Conservation (phyloP, 2,797 vertebrate genomes). For the Coilia nasus region DNA sequence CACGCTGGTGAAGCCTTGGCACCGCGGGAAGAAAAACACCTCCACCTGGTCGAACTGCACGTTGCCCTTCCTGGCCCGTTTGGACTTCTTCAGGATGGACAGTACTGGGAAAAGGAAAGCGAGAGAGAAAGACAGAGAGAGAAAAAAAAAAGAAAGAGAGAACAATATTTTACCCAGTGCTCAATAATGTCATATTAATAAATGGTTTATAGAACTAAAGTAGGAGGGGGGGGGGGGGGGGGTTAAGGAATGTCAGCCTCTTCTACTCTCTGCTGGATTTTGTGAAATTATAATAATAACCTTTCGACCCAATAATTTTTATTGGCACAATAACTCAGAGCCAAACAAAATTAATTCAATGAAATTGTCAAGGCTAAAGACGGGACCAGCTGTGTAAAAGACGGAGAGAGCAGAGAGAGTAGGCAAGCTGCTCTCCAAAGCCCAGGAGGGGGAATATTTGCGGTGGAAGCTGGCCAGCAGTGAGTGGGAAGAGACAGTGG, state of each 20-base stretch:
- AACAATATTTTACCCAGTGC: neutral
- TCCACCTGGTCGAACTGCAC: slow-evolving; percentile 92
- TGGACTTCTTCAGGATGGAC: slow-evolving; percentile 91
- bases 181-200: neutral
- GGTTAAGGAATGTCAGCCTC: too few relatives aligned
- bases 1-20: slow-evolving; percentile 97
- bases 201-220: neutral
- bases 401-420: neutral
- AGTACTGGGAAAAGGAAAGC: slow-evolving; percentile 71
- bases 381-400: neutral
- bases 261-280: too few relatives aligned
- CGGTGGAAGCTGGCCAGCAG: slow-evolving; percentile 48
- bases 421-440: too few relatives aligned
- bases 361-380: neutral
- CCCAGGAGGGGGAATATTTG: slow-evolving; percentile 39
- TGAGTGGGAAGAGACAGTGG: slow-evolving; percentile 44
- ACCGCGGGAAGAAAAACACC: slow-evolving; percentile 95
- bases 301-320: slow-evolving; percentile 16
- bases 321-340: slow-evolving; percentile 19
- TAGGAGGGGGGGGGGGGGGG: neutral
- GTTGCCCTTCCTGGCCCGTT: slow-evolving; percentile 78
- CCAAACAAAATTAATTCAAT: neutral
- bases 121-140: slow-evolving; percentile 5
- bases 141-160: too few relatives aligned
- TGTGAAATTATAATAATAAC: too few relatives aligned